Base-by-base conservation (phyloP, 1,140 invertebrate species). In the Brachionus asplanchnoidis region DNA sequence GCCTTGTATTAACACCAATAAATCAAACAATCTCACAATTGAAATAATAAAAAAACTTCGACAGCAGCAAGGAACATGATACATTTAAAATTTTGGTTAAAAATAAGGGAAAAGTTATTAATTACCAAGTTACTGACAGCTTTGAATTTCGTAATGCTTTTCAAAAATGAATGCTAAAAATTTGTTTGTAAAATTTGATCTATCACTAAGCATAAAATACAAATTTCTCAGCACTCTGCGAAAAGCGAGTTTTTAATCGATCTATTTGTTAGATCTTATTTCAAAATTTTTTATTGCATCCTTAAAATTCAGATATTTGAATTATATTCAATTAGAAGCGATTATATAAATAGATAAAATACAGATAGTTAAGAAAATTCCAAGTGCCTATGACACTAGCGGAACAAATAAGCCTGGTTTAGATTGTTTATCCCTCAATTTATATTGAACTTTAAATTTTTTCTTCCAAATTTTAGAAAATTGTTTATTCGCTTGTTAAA, bases 111-210 rank as follows among this genome's bases (percentile, higher is more conserved):
- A 40, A 32, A 32, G 26, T 28, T 68, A 73, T 73, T 73, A 73
- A 73, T 73, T 73, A 73, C 32, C 68, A 73, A 36, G 17, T 42
- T 73, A 73, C 68, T 73, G 68, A 73, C 68, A 73, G 68, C 28
- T 73, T 73, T 73, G 68, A 40, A 42, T 40, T 73, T 73, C 12
- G 6, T 40, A 42, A 42, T 73, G 36, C 40, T 73, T 73, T 73
- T 42, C 68, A 73, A 73, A 20, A 73, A 73, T 42, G 28, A 42
- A 73, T 73, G 68, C 68, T n/a, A 73, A 73, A 73, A 73, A 73
- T 73, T 73, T 73, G 68, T 73, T 73, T 73, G 40, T 73, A 40
- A 73, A 73, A 42, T 68, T 68, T 68, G 66, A 73, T 73, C 68
- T 42, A 73, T 40, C 36, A 73, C 40, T 73, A 42, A 73, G 36